A percentile compares a stretch with the other conserved stretches of the same genome.
Evolutionary conservation across 2,888 invertebrate species (phyloP).

Genomic region (Conistra vaccinii): DNA sequence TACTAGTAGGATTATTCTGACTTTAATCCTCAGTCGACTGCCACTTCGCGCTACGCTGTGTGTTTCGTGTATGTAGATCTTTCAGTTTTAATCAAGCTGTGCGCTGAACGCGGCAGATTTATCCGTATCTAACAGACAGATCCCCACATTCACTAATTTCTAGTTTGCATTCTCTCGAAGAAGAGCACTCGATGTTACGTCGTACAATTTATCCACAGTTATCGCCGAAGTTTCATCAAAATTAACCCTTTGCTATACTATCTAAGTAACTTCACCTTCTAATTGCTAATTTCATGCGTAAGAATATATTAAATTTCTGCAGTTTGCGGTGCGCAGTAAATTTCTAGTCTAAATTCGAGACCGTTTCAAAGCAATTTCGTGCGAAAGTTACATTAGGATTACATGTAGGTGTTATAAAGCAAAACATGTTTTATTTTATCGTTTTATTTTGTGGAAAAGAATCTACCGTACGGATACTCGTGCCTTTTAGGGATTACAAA

Average conservation of each 20-base stretch:
- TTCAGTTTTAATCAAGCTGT: constrained; percentile 59
- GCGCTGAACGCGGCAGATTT: constrained; percentile 31
- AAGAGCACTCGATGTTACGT: constrained; percentile 24
- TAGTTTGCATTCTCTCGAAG: constrained; percentile 39
- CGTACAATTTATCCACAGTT: constrained; percentile 13
- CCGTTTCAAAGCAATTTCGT: constrained; percentile 29
- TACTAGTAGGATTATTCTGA: constrained; percentile 24
- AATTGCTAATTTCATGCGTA: constrained; percentile 42
- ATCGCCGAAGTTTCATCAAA: constrained; percentile 45
- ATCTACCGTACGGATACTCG: neutral
- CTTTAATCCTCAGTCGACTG: constrained; percentile 20
- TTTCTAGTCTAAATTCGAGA: constrained; percentile 44
- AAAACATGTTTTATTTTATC: constrained; percentile 16
- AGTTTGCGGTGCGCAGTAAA: constrained; percentile 43
- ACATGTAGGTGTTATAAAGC: constrained; percentile 10
- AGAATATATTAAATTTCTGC: constrained; percentile 36
- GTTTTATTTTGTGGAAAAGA: constrained; percentile 8
- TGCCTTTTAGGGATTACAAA: constrained; percentile 17
- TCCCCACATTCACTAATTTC: constrained; percentile 51
- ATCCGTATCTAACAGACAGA: constrained; percentile 44
- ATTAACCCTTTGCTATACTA: constrained; percentile 22
- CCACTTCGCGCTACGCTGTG: constrained; percentile 17
- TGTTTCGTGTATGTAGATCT: constrained; percentile 25
- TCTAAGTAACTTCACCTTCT: constrained; percentile 20
- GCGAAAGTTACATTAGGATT: constrained; percentile 28